Evolutionary conservation across 1,140 invertebrate species (phyloP), one percentile per base, ranked within the genome.

Genomic region (Andrena cerasifolii): DNA sequence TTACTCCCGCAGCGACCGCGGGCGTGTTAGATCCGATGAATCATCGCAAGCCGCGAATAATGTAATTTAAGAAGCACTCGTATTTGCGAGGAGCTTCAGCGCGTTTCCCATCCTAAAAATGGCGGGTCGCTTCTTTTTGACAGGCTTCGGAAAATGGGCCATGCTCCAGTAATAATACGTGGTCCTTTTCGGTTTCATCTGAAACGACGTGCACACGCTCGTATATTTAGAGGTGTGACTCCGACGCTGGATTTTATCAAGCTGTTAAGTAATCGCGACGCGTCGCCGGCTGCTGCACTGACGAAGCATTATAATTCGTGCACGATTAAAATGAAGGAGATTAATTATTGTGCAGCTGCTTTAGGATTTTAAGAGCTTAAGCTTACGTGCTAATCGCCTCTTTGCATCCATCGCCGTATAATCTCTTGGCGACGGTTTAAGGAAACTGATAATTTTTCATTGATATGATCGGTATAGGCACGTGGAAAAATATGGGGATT

Each of bases 31-130:
- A 24, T 10, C 3, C 49, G 58, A 80, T 86, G 84, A 88, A 84
- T 87, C 85, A 87, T 74, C 85, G 61, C 58, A 21, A 71, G 75
- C 65, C 80, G 59, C 66, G 73, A 54, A 81, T 31, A 21, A 73
- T 77, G 79, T 87, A 80, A 87, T 84, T 86, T 80, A 82, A 75
- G 73, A 78, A 45, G 24, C 59, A 65, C 26, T 40, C 28, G 58
- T 63, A 51, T 65, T 74, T 33, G 12, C 31, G 16, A 67, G 56
- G 43, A 78, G 51, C 63, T 76, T 70, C 78, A 26, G 47, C 72
- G 56, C 36, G 75, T 72, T 68, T 65, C 21, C 51, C 74, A 40
- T 33, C 49, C 28, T 67, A 43, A 31, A 58, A 31, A 28, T 8
- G 36, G 10, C 36, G 36, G 10, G 36, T 40, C 36, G n/a, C n/a